Conservation (phyloP, 2,797 vertebrate genomes). For the Lates japonicus region DNA sequence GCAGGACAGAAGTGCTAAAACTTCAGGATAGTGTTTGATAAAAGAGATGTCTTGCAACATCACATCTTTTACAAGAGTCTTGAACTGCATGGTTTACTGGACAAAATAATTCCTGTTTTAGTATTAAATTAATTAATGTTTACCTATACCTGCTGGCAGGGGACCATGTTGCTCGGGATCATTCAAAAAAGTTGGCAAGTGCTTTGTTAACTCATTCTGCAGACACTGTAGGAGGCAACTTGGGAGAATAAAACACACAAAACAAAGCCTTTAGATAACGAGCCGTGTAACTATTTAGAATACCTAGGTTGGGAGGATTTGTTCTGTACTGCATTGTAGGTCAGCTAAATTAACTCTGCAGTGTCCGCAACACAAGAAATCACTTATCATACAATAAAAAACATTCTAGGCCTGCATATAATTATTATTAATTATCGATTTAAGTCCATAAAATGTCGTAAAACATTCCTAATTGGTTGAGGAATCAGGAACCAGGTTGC, state of each 20-base stretch:
- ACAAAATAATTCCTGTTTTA: not conserved
- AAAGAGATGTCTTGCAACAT: not conserved
- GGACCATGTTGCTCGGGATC: constrained; percentile 92
- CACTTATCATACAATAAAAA: not conserved
- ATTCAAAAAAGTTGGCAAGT: constrained; percentile 93
- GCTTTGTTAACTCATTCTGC: constrained; percentile 91
- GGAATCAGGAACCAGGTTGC: not conserved
- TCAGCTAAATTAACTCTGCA: not conserved
- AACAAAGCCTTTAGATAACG: not conserved
- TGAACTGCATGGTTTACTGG: not conserved
- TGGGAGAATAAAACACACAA: constrained; percentile 14
- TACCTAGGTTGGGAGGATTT: not conserved
- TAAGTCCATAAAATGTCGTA: not conserved
- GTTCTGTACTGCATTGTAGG: not conserved
- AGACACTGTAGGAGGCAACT: constrained; percentile 92
- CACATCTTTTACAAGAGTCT: not conserved
- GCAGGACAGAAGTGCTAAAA: not conserved
- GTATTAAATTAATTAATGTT: not conserved
- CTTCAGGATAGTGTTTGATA: not conserved
- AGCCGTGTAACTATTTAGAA: not conserved
- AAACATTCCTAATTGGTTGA: not conserved
- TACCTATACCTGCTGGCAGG: constrained; percentile 93
- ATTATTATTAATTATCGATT: not conserved
- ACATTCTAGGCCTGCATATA: not conserved
- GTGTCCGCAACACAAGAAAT: not conserved